Evolutionary conservation across 2,888 invertebrate genomes (phyloP).

Genomic region (Drosophila koepferae): DNA sequence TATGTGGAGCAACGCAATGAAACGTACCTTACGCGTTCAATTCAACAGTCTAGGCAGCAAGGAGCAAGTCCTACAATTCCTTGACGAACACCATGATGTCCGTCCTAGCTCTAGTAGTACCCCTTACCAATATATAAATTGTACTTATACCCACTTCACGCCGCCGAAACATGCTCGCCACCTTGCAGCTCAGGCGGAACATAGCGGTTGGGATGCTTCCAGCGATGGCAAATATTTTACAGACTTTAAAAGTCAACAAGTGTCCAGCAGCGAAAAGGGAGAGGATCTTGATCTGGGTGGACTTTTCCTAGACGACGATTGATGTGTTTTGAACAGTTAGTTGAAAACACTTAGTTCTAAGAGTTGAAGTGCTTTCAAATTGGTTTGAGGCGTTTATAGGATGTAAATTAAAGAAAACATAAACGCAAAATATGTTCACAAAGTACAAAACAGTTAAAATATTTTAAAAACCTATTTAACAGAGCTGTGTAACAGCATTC

Average conservation of each 20-base stretch:
- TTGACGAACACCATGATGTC: constrained; percentile 87
- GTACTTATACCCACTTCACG: constrained; percentile 66
- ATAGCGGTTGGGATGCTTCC: constrained; percentile 52
- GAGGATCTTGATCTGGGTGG: constrained; percentile 67
- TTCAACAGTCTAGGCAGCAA: constrained; percentile 92
- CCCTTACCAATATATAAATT: constrained; percentile 54
- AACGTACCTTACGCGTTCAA: constrained; percentile 89
- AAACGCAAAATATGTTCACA: no score
- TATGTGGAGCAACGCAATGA: constrained; percentile 94
- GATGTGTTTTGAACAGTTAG: constrained; percentile 2
- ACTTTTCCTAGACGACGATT: constrained; percentile 68
- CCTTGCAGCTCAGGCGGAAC: constrained; percentile 31
- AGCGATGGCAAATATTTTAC: constrained; percentile 79
- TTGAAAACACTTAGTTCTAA: background rate
- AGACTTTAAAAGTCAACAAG: constrained; percentile 64
- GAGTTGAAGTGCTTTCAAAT: background rate
- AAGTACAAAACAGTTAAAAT: no score
- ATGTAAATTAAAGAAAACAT: background rate
- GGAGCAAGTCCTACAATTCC: constrained; percentile 89
- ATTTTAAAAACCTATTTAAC: no score
- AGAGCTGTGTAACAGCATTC: no score
- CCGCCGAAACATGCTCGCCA: constrained; percentile 52
- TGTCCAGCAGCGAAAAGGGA: constrained; percentile 20
- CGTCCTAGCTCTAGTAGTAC: constrained; percentile 54
- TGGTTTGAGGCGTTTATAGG: background rate